Base-by-base conservation (phyloP, 1,140 invertebrate species). In the Ceratina australensis region DNA sequence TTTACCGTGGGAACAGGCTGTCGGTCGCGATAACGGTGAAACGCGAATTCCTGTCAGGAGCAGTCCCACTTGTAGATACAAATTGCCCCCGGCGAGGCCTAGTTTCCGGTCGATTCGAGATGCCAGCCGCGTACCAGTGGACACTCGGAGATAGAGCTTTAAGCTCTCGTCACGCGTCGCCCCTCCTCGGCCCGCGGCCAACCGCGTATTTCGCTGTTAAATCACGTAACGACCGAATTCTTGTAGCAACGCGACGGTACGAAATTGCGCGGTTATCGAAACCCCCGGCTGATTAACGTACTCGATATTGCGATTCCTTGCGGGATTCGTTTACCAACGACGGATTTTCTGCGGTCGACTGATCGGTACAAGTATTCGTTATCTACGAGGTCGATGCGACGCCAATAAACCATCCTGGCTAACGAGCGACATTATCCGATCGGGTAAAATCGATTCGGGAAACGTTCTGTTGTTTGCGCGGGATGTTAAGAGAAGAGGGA, bases 121-220 rank as follows among this genome's bases (percentile, higher is more conserved):
- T 78, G 68, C 76, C 33, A 49, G 42, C 50, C 59, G 52, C 42
- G 50, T 78, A 52, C 33, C 50, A 42, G 2, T n/a, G 52, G 59
- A 72, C 67, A 42, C 52, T 64, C 8, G 33, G 18, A 65, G 52
- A 63, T 61, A 59, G 57, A 63, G 52, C 24, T 77, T 69, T 78
- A 71, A 63, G 57, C 67, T 71, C 57, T 63, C 28, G 59, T 72
- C 75, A 52, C 75, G 59, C 67, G 75, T 64, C 56, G 33, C 20
- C 61, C 18, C 26, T 66, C 18, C 26, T 66, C 64, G 73, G 74
- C 66, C 24, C 20, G 0, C 56, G 65, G 64, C 74, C 65, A 76
- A 76, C 20, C 22, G 26, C 50, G 67, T 72, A 42, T 66, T 73
- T 63, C 77, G 49, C 52, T 79, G 16, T 50, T 79, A 73, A 79